Evolutionary conservation across 2,888 invertebrate species (phyloP), one percentile per base, ranked within the genome.

Genomic region (Hirtodrosophila trivittata): DNA sequence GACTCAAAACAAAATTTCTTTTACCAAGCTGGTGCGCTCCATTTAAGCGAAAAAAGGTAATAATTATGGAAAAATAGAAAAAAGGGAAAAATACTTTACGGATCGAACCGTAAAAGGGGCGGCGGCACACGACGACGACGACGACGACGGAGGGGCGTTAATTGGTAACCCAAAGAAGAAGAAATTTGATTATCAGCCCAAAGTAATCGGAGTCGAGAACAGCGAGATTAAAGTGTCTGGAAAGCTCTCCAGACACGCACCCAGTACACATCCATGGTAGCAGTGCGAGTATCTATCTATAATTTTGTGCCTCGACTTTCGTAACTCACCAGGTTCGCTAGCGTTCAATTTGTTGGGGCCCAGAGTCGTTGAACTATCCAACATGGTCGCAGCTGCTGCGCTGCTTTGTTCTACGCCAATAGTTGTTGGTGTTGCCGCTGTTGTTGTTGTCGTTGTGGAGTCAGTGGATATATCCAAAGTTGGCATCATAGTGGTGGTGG

Each of bases 341-440:
- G 75, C 56, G 70, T 77, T 86, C 71, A 80, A 76, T 83, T 63
- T 83, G 74, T 75, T 73, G 68, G 59, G 18, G 14, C 30, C 42
- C 50, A 57, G 69, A 83, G 77, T 77, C 84, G 86, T 85, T 80
- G 81, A 81, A 81, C 86, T 71, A 78, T 78, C 67, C 66, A 65
- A 33, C 51, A 58, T 66, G 63, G 54, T 58, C 43, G 64, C 66
- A 33, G 46, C 60, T 13, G 62, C 42, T 35, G 35, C 74, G 62
- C 56, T 84, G 63, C 71, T 71, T 71, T 67, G 86, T 81, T 86
- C 83, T 86, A 75, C 50, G 72, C 59, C 85, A 77, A 59, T 67
- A 57, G 68, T 58, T 64, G 77, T 65, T 69, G 74, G 30, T 49
- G 68, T 39, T 54, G 59, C 38, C 43, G 45, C 47, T 52, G 66